Evolutionary conservation across 2,888 invertebrate genomes (phyloP), one percentile per base, ranked within the genome.

Genomic region (Carpatolechia fugitivella): DNA sequence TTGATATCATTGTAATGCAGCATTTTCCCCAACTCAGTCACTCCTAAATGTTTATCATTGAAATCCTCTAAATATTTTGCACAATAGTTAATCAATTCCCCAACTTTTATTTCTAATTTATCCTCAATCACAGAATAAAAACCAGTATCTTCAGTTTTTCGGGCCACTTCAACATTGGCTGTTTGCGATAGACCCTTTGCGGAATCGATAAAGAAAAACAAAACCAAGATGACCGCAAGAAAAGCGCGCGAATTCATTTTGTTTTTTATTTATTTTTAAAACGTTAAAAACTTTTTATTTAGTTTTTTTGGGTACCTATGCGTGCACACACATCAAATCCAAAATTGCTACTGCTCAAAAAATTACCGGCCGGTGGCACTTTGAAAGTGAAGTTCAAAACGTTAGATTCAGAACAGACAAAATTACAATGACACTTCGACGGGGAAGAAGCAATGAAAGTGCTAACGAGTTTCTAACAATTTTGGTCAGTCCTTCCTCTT

Each of bases 1-100:
- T 86, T 86, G 6, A 87, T 70, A 7, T 79, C 72, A 4, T 82
- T 63, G 57, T 88, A 88, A 30, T 75, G 70, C 8, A 88, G 18
- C 46, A 79, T 59, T 35, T 65, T 74, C 0, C 85, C 88, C 13
- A 83, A 56, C 1, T 72, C 76, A 69, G 79, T 82, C 0, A 62
- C 65, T 0, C 81, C 78, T 29, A 85, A 62, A 66, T 79, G 69
- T 14, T 61, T 61, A 66, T 88, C 85, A 58, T 88, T 87, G n/a
- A 82, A 76, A 24, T 68, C 61, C 46, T 82, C 81, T 18, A 89
- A 58, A 67, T 66, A 73, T 48, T 63, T 63, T 0, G 77, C 67
- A 0, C 77, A 55, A 59, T 54, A 64, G 47, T 62, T 61, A 0
- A 69, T 60, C 55, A 62, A 74, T 52, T 79, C 76, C 38, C 66